Base-by-base conservation (phyloP, 2,888 invertebrate genomes). In the Sinohyriopsis cumingii region DNA sequence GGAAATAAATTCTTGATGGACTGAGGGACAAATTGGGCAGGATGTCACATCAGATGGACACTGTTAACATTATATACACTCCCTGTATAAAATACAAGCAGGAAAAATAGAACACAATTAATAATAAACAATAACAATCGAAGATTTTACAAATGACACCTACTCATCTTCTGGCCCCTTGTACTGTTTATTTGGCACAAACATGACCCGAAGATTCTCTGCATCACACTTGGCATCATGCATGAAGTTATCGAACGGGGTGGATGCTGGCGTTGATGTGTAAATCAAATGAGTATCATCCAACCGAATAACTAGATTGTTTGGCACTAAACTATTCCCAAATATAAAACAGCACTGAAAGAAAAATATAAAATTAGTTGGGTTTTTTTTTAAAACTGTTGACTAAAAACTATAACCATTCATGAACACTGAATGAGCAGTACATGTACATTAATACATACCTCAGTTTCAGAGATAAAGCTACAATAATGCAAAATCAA, bases 111-210 rank as follows among this genome's bases (percentile, higher is more conserved):
- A 45, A 45, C 45, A 45, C 45, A 45, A 3, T 45, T 45, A 45
- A 45, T 45, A 45, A 45, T 45, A 45, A 45, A 45, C 12, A 45
- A 33, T 45, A 45, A 45, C 45, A 45, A 12, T 2, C 12, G 0
- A 45, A 45, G 24, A 56, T 19, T 19, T 33, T n/a, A 2, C 20
- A 18, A n/a, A 22, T 6, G 20, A 64, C 1, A 84, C 88, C 84
- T 76, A 89, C 89, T 97, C 97, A 7, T 95, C 94, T 92, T 95
- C 79, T 5, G 83, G 72, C 9, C 96, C 96, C 5, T 94, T 95
- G 90, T 97, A 98, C 87, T 97, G 97, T 3, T 96, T 95, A 91
- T 97, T 97, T 22, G 97, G 97, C n/a, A 97, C 97, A 77, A 99
- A 92, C 91, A 98, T 95, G 0, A 98, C 91, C 82, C 96, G 95